phyloP scores from a whole-genome alignment of 1,140 invertebrate genomes.

The Bombus ignitus region DNA sequence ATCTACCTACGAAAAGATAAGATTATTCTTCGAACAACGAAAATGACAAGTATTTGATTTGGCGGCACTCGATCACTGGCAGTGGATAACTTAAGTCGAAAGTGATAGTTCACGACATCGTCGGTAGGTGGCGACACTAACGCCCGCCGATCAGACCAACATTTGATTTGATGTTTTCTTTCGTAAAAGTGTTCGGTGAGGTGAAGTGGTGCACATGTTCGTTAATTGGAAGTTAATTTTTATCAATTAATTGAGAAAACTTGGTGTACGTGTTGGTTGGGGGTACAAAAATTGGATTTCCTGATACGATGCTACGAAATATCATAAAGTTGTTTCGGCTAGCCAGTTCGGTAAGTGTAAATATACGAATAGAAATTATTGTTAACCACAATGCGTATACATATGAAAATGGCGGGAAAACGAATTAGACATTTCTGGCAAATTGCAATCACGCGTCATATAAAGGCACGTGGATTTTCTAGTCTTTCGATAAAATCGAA shows the following conservation, averaged over 20 bases:
- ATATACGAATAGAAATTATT: background rate
- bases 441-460: background rate
- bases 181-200: slow-evolving; percentile 17
- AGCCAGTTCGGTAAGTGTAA: background rate
- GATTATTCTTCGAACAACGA: background rate
- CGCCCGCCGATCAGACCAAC: background rate
- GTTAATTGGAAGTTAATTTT: slow-evolving; percentile 13
- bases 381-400: background rate
- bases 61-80: slow-evolving; percentile 6
- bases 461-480: no score
- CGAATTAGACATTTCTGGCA: no score
- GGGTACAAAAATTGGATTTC: background rate
- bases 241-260: background rate
- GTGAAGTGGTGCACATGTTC: background rate
- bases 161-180: slow-evolving; percentile 36
- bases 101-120: background rate
- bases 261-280: no score
- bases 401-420: slow-evolving; percentile 1
- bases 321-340: background rate
- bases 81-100: slow-evolving; percentile 15
- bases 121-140: slow-evolving; percentile 27
- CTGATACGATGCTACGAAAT: no score
- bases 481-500: background rate
- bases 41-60: background rate
- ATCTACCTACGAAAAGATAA: background rate